Percentiles rank a stretch among this genome's conserved stretches.
These are phyloP conservation scores for Mesoclemmys tuberculata DNA, from an alignment of 2,113 vertebrate genomes.

Conservation along the genomic window DNA sequence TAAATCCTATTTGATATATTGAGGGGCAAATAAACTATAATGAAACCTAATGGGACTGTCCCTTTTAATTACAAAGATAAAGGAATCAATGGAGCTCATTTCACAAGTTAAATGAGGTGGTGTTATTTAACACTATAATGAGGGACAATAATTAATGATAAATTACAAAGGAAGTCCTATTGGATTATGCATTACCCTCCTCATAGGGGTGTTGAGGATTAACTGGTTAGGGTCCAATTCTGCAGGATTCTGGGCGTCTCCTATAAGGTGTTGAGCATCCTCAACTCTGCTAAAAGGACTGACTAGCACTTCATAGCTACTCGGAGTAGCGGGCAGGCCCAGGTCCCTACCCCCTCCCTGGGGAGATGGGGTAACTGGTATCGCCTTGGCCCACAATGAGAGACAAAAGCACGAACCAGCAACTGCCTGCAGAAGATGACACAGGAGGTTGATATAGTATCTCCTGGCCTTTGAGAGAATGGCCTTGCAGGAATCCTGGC, in stretches of 20 bases:
- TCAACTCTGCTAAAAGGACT: background rate
- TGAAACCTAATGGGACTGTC: conserved; percentile 57
- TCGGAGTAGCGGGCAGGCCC: too few relatives aligned
- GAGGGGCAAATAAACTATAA: conserved; percentile 47
- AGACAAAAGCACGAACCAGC: too few relatives aligned
- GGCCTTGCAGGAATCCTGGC: too few relatives aligned
- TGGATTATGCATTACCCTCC: conserved; percentile 52
- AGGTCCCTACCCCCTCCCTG: too few relatives aligned
- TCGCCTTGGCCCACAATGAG: too few relatives aligned
- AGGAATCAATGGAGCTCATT: conserved; percentile 68
- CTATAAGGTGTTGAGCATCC: background rate
- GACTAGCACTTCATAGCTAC: background rate
- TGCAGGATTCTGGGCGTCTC: background rate
- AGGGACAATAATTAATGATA: conserved; percentile 53
- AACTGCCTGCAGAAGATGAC: too few relatives aligned
- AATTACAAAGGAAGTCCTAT: conserved; percentile 34
- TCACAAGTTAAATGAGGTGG: conserved; percentile 51
- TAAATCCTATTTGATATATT: conserved; percentile 53
- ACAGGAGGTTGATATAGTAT: too few relatives aligned
- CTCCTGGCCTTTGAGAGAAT: too few relatives aligned
- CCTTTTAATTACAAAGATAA: conserved; percentile 69
- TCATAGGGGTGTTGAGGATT: conserved; percentile 30
- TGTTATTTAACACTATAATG: conserved; percentile 57
- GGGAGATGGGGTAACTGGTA: too few relatives aligned
- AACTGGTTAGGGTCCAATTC: conserved; percentile 23